Base-by-base conservation (phyloP, 2,888 invertebrate genomes). In the Watsonalla cultraria region DNA sequence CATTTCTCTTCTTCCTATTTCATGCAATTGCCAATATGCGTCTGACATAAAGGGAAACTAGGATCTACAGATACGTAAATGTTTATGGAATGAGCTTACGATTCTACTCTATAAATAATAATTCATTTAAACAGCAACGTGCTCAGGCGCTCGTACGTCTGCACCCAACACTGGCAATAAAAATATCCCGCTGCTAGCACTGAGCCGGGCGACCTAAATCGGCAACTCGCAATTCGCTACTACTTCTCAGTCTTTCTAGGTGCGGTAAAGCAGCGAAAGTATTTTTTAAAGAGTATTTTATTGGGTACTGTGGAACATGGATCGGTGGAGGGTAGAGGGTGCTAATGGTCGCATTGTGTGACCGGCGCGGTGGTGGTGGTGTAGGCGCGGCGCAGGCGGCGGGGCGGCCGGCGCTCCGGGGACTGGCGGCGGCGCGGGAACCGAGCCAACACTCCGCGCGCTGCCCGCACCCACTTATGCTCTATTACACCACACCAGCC, bases 151-250 rank as follows among this genome's bases (percentile, higher is more conserved):
- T 80, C 78, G 80, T 78, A 76, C 82, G 84, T 85, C 82, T 85
- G 82, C 84, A 83, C 81, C 80, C 76, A 81, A 84, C 82, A 78
- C 84, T 80, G 79, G 84, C 78, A 85, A 87, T 90, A 90, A 90
- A 90, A 90, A 90, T 90, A 90, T 86, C 89, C 81, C 86, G 80
- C 85, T 84, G 84, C 85, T 81, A 84, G 84, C 82, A 76, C 80
- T 74, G 84, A 82, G 80, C 90, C 90, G 90, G 90, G 89, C 88
- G 90, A 90, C 90, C 90, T 87, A 89, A 79, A 87, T 90, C 82
- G 74, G 79, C 80, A 67, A 79, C 78, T 78, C 68, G 66, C 68
- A 67, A 74, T 69, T 76, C 74, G 75, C 72, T 66, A 74, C 78
- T 70, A 70, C 70, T 69, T 72, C 66, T 70, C 69, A 62, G 72